Evolutionary conservation across 2,888 invertebrate species (phyloP), one percentile per base, ranked within the genome.

Genomic region (Spilosoma lubricipeda): DNA sequence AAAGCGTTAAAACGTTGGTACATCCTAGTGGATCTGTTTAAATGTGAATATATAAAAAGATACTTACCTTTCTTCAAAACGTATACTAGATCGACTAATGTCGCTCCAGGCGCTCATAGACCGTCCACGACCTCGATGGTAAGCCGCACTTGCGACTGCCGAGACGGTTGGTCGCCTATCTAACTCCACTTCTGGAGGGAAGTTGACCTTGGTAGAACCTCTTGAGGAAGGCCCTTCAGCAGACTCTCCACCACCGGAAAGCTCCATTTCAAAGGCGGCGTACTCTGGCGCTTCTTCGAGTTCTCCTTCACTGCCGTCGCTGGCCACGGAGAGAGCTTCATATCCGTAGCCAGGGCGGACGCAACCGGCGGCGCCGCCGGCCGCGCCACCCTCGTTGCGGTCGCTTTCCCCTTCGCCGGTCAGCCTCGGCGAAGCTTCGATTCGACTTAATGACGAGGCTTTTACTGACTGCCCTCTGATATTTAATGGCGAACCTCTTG

Each of bases 91-190:
- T 74, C 98, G 96, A 87, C 98, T 98, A 90, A 98, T 97, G 89
- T 98, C 98, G 88, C 98, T 98, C 98, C 98, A 98, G 63, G 98
- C 98, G 88, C 98, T 98, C 98, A 98, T 98, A 81, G 98, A 98
- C 59, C 97, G 96, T 3, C 97, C 98, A 90, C 94, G 96, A 78
- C 95, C 96, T 30, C 96, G 93, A 83, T 96, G 96, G 81, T 96
- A 93, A 67, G 93, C 90, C 15, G 96, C 94, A 67, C 95, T 89
- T 67, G 95, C 89, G 66, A 95, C 82, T 73, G 95, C 91, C 33
- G 95, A 88, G 65, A 94, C 92, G 3, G 94, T 93, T 20, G 96
- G 92, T 33, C 95, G 90, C 30, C 94, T 91, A 90, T 96, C 96
- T 89, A 93, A 90, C 91, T 95, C 93, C 90, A 96, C 92, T 80